Percentiles rank a stretch among this genome's conserved stretches.
phyloP scores from a whole-genome alignment of 1,140 invertebrate genomes.

The Andricus grossulariae region DNA sequence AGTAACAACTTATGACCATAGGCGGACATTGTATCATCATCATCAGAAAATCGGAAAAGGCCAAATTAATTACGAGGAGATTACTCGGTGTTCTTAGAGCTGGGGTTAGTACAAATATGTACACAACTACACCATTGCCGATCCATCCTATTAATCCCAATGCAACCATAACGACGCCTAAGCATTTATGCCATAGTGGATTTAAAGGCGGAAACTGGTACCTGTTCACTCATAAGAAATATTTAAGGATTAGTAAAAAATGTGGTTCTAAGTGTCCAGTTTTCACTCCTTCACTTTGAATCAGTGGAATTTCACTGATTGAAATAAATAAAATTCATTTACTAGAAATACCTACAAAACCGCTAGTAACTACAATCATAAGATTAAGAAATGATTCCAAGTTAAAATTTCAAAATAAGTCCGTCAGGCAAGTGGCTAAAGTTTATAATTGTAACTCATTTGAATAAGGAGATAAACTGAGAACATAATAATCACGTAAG shows the following conservation, averaged over 20 bases:
- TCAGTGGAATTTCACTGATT: too few species aligned
- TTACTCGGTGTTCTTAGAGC: constrained; percentile 88
- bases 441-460: too few species aligned
- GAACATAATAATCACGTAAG: too few species aligned
- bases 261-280: too few species aligned
- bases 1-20: constrained; percentile 89
- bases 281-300: too few species aligned
- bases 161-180: constrained; percentile 84
- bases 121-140: constrained; percentile 91
- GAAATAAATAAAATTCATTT: too few species aligned
- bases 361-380: too few species aligned
- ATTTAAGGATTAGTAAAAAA: background rate
- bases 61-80: constrained; percentile 89
- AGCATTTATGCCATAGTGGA: constrained; percentile 85
- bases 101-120: constrained; percentile 88
- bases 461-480: too few species aligned
- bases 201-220: constrained; percentile 84
- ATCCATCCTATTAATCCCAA: constrained; percentile 82
- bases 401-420: too few species aligned
- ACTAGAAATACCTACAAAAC: too few species aligned
- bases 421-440: too few species aligned
- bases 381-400: too few species aligned
- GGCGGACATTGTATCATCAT: constrained; percentile 89
- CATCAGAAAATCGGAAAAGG: constrained; percentile 92
- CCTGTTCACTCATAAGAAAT: constrained; percentile 40